Evolutionary conservation across 2,888 invertebrate genomes (phyloP), one percentile per base, ranked within the genome.

Genomic region (Plutella xylostella): DNA sequence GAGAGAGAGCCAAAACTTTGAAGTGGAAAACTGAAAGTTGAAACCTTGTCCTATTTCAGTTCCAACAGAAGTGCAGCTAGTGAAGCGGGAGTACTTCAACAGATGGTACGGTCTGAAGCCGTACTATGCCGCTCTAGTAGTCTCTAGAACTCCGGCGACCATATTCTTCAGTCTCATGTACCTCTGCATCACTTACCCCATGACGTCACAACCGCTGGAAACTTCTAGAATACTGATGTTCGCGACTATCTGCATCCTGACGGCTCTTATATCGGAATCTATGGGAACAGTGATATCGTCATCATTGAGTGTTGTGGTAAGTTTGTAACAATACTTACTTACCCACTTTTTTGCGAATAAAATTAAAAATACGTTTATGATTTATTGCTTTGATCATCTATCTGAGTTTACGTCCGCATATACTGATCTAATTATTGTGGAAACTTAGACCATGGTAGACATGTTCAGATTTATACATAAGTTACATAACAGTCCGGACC

Each of bases 81-180:
- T 94, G 9, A 93, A 93, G 64, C 78, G 92, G 40, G 94, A 94
- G 63, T 90, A 93, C 58, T 94, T 94, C 63, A 94, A 94, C 68
- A 87, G 91, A 40, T 94, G 94, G 94, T 94, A 94, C 61, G 87
- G 89, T 2, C 64, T 94, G 17, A 90, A 91, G 60, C 89, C 94
- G 0, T 94, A 94, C 61, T 94, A 91, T 65, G 87, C 87, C 7
- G 93, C 94, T 0, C 69, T 91, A 58, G 88, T 91, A 0, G 70
- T 90, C n/a, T 87, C 92, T 0, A 87, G 89, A 43, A 82, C 93
- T 11, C 93, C 93, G 0, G 68, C 87, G 5, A 92, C 92, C 65
- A 85, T 93, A 51, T 55, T 90, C 48, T 83, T 92, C 58, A 88
- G 89, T 11, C 65, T 88, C 6, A 73, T 92, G 3, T 94, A 92